phyloP scores from a whole-genome alignment of 2,113 vertebrate species.

The Pagrus major region DNA sequence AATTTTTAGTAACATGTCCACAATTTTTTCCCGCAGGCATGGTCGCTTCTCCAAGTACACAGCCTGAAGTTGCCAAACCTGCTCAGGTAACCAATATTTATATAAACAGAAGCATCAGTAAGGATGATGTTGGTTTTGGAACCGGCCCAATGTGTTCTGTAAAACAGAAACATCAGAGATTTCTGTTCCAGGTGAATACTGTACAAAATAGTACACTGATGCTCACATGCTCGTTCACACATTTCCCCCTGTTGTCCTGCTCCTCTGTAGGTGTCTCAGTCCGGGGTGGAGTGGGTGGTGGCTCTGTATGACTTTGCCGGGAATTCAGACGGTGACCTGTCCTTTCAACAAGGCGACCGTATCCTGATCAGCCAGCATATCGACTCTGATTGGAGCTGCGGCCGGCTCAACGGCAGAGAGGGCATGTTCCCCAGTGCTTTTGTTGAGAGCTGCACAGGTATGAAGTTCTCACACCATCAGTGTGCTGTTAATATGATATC shows the following conservation, averaged over 20 bases:
- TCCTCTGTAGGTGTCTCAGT: slow-evolving; percentile 18
- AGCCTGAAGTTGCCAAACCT: slow-evolving; percentile 46
- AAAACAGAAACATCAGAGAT: neutral
- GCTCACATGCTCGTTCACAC: neutral
- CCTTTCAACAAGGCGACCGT: slow-evolving; percentile 89
- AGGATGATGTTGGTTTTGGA: neutral
- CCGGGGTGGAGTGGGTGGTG: slow-evolving; percentile 85
- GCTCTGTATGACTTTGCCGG: slow-evolving; percentile 91
- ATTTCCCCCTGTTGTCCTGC: neutral
- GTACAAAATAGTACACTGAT: neutral
- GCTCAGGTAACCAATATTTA: slow-evolving; percentile 72
- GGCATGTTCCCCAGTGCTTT: slow-evolving; percentile 92
- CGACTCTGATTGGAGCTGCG: slow-evolving; percentile 89
- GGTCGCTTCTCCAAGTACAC: slow-evolving; percentile 36
- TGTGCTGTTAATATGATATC: neutral
- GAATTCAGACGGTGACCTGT: slow-evolving; percentile 87
- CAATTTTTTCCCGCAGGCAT: slow-evolving; percentile 82
- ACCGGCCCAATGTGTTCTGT: neutral
- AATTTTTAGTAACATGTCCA: neutral
- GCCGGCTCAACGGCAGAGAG: slow-evolving; percentile 87
- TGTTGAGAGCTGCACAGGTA: slow-evolving; percentile 87
- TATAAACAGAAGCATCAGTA: neutral
- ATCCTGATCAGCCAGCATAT: slow-evolving; percentile 89
- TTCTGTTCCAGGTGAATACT: neutral
- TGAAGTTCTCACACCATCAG: neutral